Base-by-base conservation (phyloP, 2,888 invertebrate genomes). In the Amblyteles armatorius region DNA sequence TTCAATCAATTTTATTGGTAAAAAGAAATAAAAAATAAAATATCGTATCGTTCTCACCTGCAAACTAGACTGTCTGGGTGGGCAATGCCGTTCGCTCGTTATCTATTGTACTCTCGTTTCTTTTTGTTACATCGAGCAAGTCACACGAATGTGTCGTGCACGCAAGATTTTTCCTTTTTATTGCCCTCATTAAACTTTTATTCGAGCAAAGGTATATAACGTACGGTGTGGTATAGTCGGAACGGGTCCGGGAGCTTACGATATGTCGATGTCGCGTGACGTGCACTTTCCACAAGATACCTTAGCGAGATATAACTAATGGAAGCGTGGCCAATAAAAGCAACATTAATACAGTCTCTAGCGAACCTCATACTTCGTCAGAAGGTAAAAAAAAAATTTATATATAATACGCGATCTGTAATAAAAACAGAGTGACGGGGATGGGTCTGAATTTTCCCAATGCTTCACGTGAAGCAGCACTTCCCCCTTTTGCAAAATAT, bases 301-400 rank as follows among this genome's bases (percentile, higher is more conserved):
- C 79, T 76, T 29, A 71, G 81, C 79, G 84, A 82, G 91, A 91
- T 91, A 91, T 88, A 87, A 81, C 86, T 88, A 90, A 91, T 90
- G 91, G 89, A 91, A 91, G 89, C 89, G 89, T 90, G 87, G 88
- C 89, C 89, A 88, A 89, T 89, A 90, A 91, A 90, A 88, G 88
- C 87, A 85, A 87, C 83, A 88, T 88, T 86, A 86, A 88, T 87
- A 77, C 60, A 76, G 67, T 60, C 57, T 50, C 16, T 48, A 57
- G 74, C 65, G 36, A 26, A 63, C 36, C 13, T 36, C 69, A 55
- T 71, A 68, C 65, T 29, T 55, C n/a, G 40, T 79, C 52, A 82
- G 79, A 76, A 79, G 69, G 69, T 74, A 71, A 33, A 74, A 74
- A 26, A 71, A 36, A 71, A 36, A 26, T 3, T 3, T 26, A 26